Base-by-base conservation (phyloP, 2,797 vertebrate genomes). In the Anas bernieri region DNA sequence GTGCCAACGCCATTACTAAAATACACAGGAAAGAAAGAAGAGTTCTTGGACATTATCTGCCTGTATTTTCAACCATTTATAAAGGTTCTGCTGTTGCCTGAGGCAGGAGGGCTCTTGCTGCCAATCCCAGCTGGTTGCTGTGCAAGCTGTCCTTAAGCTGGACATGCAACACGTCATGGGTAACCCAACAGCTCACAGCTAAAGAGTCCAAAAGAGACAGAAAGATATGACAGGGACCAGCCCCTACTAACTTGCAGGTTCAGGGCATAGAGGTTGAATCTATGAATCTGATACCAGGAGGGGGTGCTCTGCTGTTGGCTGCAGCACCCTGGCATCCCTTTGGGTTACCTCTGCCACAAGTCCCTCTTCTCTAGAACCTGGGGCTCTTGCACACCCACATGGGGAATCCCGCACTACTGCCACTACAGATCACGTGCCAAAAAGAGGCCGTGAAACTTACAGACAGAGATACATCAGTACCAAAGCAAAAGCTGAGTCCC, bases 1-100 rank as follows among this genome's bases (percentile, higher is more conserved):
- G 63, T 61, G 50, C 90, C 93, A 94, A 91, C 83, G 41, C 33
- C 80, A 86, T 88, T 90, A 90, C 66, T 50, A 90, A 94, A 94
- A 92, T 9, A 8, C 33, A 1, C 1, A 50, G 70, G 86, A 74
- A 33, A 69, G 69, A 63, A 77, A 61, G 70, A 90, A 87, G 67
- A 77, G 52, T 39, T 12, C 78, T 94, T 56, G 67, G 68, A 88
- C 88, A 23, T 37, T 50, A 82, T 70, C 59, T 26, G 55, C 20
- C 35, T 28, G 45, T 74, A 54, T 76, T 94, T 90, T 75, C 68
- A 67, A 39, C 72, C 83, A 0, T 78, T 90, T 55, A 8, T 17
- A 7, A 50, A 78, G 64, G 74, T 59, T 37, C 30, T 46, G 35
- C 41, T 30, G 45, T 18, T 56, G 28, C 20, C 39, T 20, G 11